Percentiles rank a stretch among this genome's conserved stretches.
Conservation (phyloP, 2,888 invertebrate species). For the Thyatira batis region DNA sequence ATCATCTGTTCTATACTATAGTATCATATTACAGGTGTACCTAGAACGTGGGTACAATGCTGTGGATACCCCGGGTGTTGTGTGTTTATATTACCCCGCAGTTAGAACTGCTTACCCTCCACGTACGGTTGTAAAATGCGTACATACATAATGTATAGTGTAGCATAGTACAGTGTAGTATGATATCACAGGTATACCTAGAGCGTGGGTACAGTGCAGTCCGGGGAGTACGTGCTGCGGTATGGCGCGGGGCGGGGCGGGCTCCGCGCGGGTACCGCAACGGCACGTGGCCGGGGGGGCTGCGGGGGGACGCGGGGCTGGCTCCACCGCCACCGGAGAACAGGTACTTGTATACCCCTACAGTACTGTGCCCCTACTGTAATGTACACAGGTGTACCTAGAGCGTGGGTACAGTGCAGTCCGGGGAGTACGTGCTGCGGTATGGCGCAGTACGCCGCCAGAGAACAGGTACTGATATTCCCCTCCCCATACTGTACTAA, state of each 20-base stretch:
- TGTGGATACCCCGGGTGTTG: too few species aligned
- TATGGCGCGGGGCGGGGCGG: slow-evolving; percentile 40
- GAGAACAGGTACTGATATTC: slow-evolving; percentile 84
- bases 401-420: slow-evolving; percentile 45
- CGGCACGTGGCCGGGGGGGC: slow-evolving; percentile 89
- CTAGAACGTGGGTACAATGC: too few species aligned
- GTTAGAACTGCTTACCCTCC: too few species aligned
- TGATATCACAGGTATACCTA: slow-evolving; percentile 62
- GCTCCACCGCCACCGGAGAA: slow-evolving; percentile 81
- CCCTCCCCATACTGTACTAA: too few species aligned
- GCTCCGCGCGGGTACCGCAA: slow-evolving; percentile 79
- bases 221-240: slow-evolving; percentile 39
- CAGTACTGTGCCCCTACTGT: too few species aligned
- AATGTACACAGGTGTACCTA: slow-evolving; percentile 72
- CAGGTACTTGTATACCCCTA: too few species aligned
- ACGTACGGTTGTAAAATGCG: too few species aligned
- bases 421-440: slow-evolving; percentile 36
- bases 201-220: slow-evolving; percentile 45
- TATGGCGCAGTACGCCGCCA: slow-evolving; percentile 40
- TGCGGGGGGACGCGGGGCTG: slow-evolving; percentile 76
- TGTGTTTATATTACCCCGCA: too few species aligned
- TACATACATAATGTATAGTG: too few species aligned
- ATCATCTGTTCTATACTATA: too few species aligned
- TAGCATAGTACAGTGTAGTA: too few species aligned
- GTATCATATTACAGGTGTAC: too few species aligned